Percentiles rank a stretch among this genome's conserved stretches.
Evolutionary conservation across 1,140 invertebrate species (phyloP).

Genomic region (Psix sp.): DNA sequence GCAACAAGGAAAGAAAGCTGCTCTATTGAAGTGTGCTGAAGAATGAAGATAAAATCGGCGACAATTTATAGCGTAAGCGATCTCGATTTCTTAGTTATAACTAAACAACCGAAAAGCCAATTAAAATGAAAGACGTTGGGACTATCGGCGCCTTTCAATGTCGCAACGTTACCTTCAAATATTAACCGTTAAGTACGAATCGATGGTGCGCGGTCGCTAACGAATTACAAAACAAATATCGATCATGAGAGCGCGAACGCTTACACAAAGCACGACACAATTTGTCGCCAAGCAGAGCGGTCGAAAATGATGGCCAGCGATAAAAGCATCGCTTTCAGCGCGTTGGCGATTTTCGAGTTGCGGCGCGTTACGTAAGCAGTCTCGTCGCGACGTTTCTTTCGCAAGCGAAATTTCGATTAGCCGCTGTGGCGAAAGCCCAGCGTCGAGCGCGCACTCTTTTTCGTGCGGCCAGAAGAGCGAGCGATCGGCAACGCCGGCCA

Average conservation of each 20-base stretch:
- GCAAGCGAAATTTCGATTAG: slow-evolving; percentile 36
- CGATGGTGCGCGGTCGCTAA: slow-evolving; percentile 17
- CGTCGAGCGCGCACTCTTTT: slow-evolving; percentile 22
- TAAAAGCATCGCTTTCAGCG: slow-evolving; percentile 16
- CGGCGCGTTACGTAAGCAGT: slow-evolving; percentile 35
- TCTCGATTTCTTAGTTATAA: too few relatives aligned
- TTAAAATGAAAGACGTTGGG: slow-evolving; percentile 44
- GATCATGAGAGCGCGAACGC: slow-evolving; percentile 26
- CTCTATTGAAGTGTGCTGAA: too few relatives aligned
- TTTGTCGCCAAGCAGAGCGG: slow-evolving; percentile 11
- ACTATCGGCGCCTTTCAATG: slow-evolving; percentile 37
- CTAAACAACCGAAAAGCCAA: too few relatives aligned
- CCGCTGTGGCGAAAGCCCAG: slow-evolving; percentile 31
- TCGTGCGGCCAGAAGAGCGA: slow-evolving; percentile 28
- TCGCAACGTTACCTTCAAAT: slow-evolving; percentile 48
- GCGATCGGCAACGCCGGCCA: slow-evolving; percentile 13
- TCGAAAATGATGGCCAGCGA: slow-evolving; percentile 33
- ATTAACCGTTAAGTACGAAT: slow-evolving; percentile 37
- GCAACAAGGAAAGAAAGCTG: too few relatives aligned
- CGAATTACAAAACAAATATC: slow-evolving; percentile 42
- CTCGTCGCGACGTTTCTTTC: slow-evolving; percentile 34
- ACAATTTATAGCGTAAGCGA: too few relatives aligned
- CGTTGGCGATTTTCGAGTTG: slow-evolving; percentile 27
- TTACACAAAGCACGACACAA: slow-evolving; percentile 19
- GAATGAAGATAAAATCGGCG: too few relatives aligned